A percentile compares a stretch with the other conserved stretches of the same genome.
phyloP scores from a whole-genome alignment of 2,113 vertebrate genomes.

The Actenoides lindsayi region DNA sequence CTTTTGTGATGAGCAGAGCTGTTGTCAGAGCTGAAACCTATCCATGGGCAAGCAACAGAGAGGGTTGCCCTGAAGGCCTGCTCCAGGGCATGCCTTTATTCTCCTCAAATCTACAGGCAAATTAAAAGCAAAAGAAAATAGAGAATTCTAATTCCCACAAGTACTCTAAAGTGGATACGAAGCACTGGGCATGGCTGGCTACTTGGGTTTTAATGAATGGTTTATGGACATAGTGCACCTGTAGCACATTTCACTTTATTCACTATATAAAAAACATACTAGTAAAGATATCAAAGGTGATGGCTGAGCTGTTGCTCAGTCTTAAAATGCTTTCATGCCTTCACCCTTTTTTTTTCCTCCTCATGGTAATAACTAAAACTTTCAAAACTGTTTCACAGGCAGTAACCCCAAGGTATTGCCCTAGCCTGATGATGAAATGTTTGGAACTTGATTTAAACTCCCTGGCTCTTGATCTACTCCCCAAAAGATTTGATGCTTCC shows the following conservation, averaged over 20 bases:
- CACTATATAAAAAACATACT: neutral
- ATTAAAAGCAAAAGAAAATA: neutral
- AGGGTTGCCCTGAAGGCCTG: neutral
- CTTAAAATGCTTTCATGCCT: neutral
- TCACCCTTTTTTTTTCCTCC: neutral
- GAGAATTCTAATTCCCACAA: neutral
- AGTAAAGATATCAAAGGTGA: neutral
- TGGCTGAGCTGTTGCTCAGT: neutral
- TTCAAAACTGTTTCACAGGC: neutral
- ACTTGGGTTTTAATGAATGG: neutral
- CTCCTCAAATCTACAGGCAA: neutral
- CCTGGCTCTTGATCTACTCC: neutral
- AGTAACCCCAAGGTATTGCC: neutral
- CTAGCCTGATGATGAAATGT: neutral
- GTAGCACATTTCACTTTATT: neutral
- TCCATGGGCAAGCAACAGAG: neutral
- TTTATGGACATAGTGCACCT: neutral
- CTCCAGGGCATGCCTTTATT: neutral
- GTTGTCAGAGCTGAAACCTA: neutral
- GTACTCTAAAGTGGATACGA: neutral
- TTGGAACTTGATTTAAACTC: neutral
- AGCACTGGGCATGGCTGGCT: neutral
- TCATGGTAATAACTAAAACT: neutral
- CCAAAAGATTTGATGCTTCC: neutral
- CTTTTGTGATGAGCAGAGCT: neutral